Evolutionary conservation across 2,113 vertebrate genomes (phyloP), one percentile per base, ranked within the genome.

Genomic region (Psilopogon haemacephalus): DNA sequence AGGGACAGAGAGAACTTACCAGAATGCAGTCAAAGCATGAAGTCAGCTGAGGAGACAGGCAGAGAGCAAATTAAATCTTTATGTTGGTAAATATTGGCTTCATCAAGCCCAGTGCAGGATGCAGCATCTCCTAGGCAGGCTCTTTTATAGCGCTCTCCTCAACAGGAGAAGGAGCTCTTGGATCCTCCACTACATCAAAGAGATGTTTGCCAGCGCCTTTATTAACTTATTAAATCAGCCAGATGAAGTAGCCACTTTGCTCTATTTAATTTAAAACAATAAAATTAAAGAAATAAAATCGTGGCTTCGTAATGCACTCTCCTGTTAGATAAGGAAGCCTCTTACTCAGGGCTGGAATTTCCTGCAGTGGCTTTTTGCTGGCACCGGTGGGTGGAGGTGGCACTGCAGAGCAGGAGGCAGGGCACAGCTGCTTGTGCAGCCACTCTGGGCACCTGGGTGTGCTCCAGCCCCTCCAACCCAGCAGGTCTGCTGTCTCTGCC

Each of bases 201-300:
- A 85, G 58, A 92, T 86, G 77, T 92, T 96, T 95, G 88, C 86
- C 55, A 92, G 33, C 12, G 37, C 85, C 86, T 96, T 96, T 96
- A 97, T 96, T 96, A 97, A 95, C 93, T 92, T 97, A 94, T 71
- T 97, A 95, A 97, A 97, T 97, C 96, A 96, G 91, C 48, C 93
- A 96, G 95, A 97, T 93, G 55, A 91, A 96, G 88, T 86, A 91
- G 87, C 72, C 40, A 73, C 84, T 94, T 91, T 77, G 33, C 92
- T 95, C 86, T 86, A 55, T 93, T 97, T 95, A 97, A 96, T 97
- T 95, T 95, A 94, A 96, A 96, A 88, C 94, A 96, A 95, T 97
- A 97, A 96, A 96, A 94, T 92, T 96, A 92, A 94, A 95, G 95
- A 96, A 96, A 97, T 93, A 95, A 93, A 96, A 90, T 65, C 65